These are phyloP conservation scores for Orgyia antiqua DNA, from an alignment of 2,888 invertebrate species.

Conservation along the genomic window DNA sequence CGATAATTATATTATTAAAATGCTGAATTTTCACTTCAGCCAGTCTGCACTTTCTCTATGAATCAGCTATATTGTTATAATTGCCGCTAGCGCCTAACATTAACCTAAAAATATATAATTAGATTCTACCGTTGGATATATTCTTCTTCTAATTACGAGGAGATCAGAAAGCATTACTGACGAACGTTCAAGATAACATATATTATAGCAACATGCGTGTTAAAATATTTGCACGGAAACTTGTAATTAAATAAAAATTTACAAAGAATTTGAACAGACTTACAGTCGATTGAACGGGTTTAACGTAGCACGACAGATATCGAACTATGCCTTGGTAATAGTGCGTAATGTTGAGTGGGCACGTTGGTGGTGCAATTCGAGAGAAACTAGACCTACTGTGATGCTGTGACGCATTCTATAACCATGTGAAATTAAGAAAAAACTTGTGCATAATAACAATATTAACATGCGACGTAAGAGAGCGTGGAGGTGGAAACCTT, in stretches of 20 bases:
- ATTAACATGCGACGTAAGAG: too few species aligned
- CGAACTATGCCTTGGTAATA: background rate
- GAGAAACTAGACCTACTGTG: slow-evolving; percentile 12
- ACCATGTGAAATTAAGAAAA: slow-evolving; percentile 15
- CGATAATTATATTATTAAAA: slow-evolving; percentile 19
- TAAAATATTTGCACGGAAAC: background rate
- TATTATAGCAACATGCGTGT: slow-evolving; percentile 16
- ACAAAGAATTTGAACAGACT: background rate
- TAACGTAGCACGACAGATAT: slow-evolving; percentile 8
- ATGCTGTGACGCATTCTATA: slow-evolving; percentile 17
- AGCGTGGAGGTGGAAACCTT: too few species aligned
- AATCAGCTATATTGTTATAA: slow-evolving; percentile 50
- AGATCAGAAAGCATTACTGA: slow-evolving; percentile 45
- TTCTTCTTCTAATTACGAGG: slow-evolving; percentile 36
- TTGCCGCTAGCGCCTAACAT: slow-evolving; percentile 44
- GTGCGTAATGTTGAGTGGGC: slow-evolving; percentile 18
- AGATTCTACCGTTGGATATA: slow-evolving; percentile 36
- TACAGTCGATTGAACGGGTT: slow-evolving; percentile 2
- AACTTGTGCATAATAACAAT: too few species aligned
- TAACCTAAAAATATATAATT: slow-evolving; percentile 54
- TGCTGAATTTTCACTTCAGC: slow-evolving; percentile 37
- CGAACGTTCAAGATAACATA: slow-evolving; percentile 23
- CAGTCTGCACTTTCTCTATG: slow-evolving; percentile 53
- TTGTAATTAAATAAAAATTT: background rate
- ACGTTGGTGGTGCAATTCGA: slow-evolving; percentile 1